Evolutionary conservation across 2,797 vertebrate species (phyloP).

Genomic region (Arctocebus calabarensis): DNA sequence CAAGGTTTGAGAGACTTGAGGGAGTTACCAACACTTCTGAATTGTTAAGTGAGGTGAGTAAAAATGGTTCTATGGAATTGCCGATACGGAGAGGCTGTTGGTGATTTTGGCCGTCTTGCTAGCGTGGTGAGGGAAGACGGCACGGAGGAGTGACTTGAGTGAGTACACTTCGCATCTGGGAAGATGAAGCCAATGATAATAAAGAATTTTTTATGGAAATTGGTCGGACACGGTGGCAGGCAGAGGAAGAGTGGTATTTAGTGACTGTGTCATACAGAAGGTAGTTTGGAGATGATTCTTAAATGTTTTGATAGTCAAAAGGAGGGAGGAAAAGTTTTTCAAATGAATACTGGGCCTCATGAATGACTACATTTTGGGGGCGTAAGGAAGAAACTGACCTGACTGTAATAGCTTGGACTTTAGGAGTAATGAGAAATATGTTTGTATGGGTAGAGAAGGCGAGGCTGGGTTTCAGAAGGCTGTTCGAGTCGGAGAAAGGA

Average conservation of each 20-base stretch:
- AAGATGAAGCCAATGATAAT: not conserved
- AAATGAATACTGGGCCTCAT: not conserved
- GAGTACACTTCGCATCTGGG: not conserved
- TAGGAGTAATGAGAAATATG: not conserved
- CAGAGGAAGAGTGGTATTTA: not conserved
- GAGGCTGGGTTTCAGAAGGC: not conserved
- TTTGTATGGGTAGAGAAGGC: not conserved
- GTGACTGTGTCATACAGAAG: not conserved
- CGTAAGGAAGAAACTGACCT: not conserved
- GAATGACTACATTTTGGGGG: not conserved
- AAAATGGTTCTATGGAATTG: not conserved
- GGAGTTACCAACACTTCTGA: not conserved
- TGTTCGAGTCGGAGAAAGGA: not conserved
- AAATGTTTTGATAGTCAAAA: not conserved
- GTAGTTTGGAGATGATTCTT: not conserved
- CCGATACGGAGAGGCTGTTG: not conserved
- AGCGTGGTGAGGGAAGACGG: not conserved
- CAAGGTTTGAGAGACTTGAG: not conserved
- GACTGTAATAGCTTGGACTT: not conserved
- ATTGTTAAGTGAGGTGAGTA: not conserved
- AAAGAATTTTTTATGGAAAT: not conserved
- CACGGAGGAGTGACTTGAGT: not conserved
- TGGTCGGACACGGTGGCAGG: not conserved
- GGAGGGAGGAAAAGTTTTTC: not conserved
- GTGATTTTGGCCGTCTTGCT: conserved; percentile 8